Evolutionary conservation across 1,140 invertebrate genomes (phyloP).

Genomic region (Heliconius hermathena): DNA sequence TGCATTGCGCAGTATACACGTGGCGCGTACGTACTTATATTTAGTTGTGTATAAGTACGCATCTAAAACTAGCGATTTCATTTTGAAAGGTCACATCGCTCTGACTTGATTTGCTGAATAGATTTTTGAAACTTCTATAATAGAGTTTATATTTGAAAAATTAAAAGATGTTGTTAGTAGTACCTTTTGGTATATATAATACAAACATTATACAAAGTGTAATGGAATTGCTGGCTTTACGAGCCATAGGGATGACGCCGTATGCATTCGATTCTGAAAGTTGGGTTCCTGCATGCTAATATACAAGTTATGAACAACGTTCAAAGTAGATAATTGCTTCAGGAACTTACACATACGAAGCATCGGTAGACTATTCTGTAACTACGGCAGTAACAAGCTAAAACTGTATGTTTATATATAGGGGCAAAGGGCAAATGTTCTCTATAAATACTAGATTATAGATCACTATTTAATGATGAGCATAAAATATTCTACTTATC

Average conservation of each 20-base stretch:
- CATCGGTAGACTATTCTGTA: conserved; percentile 13
- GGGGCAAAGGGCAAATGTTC: not conserved
- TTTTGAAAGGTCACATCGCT: conserved; percentile 24
- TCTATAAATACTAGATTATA: not conserved
- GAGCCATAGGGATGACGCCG: conserved; percentile 20
- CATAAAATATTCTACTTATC: too few relatives aligned
- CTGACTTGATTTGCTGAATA: not conserved
- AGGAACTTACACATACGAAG: not conserved
- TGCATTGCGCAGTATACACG: conserved; percentile 15
- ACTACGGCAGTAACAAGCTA: not conserved
- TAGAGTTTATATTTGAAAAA: conserved; percentile 21
- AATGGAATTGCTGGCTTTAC: conserved; percentile 33
- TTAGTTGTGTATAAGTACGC: not conserved
- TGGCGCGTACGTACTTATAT: conserved; percentile 8
- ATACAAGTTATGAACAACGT: conserved; percentile 12
- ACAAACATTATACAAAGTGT: not conserved
- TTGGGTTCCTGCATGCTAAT: conserved; percentile 11
- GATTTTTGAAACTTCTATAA: not conserved
- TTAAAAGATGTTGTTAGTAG: not conserved
- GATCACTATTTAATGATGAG: not conserved
- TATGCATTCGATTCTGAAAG: conserved; percentile 13
- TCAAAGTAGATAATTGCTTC: conserved; percentile 19
- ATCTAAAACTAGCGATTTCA: conserved; percentile 8
- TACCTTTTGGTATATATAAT: conserved; percentile 15
- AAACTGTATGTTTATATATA: not conserved